Percentiles rank a stretch among this genome's conserved stretches.
phyloP scores from a whole-genome alignment of 2,113 vertebrate genomes.

The Pedetes capensis region DNA sequence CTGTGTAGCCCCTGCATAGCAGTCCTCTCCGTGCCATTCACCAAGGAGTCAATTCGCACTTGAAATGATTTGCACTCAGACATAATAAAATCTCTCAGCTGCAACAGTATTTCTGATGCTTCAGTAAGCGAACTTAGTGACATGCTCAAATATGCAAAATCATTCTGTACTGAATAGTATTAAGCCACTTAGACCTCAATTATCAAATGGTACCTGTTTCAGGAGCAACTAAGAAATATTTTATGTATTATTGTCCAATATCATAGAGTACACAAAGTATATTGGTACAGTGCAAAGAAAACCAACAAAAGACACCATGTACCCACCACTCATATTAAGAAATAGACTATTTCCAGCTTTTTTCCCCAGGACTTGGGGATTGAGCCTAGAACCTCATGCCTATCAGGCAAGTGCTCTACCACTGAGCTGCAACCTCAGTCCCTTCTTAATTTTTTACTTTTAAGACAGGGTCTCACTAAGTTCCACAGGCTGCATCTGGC shows the following conservation, averaged over 20 bases:
- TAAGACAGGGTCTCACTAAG: too few relatives aligned
- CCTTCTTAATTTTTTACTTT: too few relatives aligned
- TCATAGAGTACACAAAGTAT: neutral
- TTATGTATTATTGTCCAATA: neutral
- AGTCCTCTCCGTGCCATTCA: neutral
- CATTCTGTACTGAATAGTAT: neutral
- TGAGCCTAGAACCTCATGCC: too few relatives aligned
- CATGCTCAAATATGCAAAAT: constrained; percentile 40
- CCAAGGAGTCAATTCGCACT: constrained; percentile 23
- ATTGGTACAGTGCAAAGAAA: neutral
- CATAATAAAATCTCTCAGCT: constrained; percentile 7
- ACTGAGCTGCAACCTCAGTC: too few relatives aligned
- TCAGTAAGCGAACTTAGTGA: neutral
- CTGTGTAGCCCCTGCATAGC: neutral
- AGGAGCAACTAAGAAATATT: constrained; percentile 26
- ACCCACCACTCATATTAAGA: neutral
- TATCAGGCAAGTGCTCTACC: too few relatives aligned
- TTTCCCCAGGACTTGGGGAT: too few relatives aligned
- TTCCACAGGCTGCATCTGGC: too few relatives aligned
- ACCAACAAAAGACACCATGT: neutral
- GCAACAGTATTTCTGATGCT: neutral
- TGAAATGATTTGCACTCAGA: constrained; percentile 26
- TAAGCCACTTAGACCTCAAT: constrained; percentile 10
- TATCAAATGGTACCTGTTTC: neutral
- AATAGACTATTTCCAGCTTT: neutral